These are phyloP conservation scores for Chlorodrepanis virens DNA, from an alignment of 2,113 vertebrate genomes.

Conservation along the genomic window DNA sequence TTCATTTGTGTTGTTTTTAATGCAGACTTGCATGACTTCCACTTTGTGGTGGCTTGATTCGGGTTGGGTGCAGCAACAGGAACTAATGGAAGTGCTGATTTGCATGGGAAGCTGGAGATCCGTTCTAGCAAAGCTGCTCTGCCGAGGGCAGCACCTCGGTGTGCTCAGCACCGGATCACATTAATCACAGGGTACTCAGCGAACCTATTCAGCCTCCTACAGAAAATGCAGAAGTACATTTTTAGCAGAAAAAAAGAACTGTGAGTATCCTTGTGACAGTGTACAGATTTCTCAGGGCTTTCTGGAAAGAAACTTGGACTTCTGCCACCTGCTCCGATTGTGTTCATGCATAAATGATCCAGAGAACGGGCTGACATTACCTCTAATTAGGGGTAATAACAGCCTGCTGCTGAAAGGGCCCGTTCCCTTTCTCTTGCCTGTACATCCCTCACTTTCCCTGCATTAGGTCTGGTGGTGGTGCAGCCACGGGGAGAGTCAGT, in stretches of 20 bases:
- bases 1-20: background rate
- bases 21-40: background rate
- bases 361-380: constrained; percentile 52
- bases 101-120: constrained; percentile 20
- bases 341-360: constrained; percentile 53
- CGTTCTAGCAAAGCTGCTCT: background rate
- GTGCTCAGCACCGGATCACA: background rate
- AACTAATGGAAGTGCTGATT: constrained; percentile 19
- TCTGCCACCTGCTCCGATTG: constrained; percentile 35
- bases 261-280: background rate
- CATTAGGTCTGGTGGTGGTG: background rate
- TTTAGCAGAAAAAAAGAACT: constrained; percentile 16
- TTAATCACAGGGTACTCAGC: background rate
- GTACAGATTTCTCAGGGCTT: constrained; percentile 7
- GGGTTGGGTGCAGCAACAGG: background rate
- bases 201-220: background rate
- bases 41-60: background rate
- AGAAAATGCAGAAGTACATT: constrained; percentile 12
- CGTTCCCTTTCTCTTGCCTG: background rate
- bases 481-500: background rate
- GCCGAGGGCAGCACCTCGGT: background rate
- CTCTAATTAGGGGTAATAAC: constrained; percentile 43
- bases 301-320: constrained; percentile 48
- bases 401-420: constrained; percentile 4
- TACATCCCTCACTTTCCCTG: background rate